Evolutionary conservation across 2,113 vertebrate genomes (phyloP).

Genomic region (Petromus typicus): DNA sequence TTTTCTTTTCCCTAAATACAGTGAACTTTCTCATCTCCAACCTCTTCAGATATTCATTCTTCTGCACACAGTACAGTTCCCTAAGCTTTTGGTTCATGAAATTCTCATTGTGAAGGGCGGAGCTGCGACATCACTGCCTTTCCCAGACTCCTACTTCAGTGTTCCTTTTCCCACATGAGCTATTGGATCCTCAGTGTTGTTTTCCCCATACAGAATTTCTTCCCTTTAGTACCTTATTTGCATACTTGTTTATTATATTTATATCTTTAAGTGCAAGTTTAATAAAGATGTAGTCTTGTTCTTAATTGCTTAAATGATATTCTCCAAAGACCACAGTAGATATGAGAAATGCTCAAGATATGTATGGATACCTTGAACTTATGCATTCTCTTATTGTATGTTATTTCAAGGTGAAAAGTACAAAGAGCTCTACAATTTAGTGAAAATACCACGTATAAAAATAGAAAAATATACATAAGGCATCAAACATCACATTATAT

Average conservation of each 20-base stretch:
- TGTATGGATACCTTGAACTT: background rate
- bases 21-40: background rate
- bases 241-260: background rate
- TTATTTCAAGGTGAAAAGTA: background rate
- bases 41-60: background rate
- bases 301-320: background rate
- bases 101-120: background rate
- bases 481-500: background rate
- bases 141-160: background rate
- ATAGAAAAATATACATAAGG: background rate
- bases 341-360: background rate
- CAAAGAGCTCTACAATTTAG: background rate
- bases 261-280: background rate
- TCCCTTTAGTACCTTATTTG: background rate
- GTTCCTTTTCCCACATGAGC: background rate
- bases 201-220: background rate
- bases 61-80: background rate
- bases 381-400: background rate
- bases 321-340: background rate
- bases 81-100: background rate
- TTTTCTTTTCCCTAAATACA: background rate
- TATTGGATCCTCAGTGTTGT: background rate
- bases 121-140: background rate
- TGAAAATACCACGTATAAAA: background rate
- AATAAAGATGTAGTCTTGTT: background rate